Evolutionary conservation across 1,140 invertebrate genomes (phyloP).

Genomic region (Lutraria rhynchaena): DNA sequence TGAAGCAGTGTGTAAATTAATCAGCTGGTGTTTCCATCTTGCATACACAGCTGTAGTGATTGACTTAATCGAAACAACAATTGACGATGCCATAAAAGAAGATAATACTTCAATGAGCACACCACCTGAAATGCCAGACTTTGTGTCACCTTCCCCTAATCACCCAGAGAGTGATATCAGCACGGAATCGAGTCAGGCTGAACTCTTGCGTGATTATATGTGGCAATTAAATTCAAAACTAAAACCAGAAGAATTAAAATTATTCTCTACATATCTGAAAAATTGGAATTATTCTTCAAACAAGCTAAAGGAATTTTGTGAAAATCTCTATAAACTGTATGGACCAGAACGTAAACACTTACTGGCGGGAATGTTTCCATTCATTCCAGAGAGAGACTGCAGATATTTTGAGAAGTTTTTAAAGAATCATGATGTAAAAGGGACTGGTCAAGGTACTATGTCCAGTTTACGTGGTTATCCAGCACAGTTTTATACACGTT

Average conservation of each 20-base stretch:
- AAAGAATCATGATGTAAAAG: constrained; percentile 48
- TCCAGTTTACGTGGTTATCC: constrained; percentile 42
- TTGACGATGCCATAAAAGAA: constrained; percentile 32
- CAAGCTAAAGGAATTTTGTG: constrained; percentile 53
- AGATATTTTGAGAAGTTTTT: constrained; percentile 44
- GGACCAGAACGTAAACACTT: constrained; percentile 49
- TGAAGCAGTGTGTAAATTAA: constrained; percentile 76
- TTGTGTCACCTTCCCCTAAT: constrained; percentile 21
- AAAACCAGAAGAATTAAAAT: constrained; percentile 52
- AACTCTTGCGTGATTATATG: constrained; percentile 42
- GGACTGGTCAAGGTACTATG: constrained; percentile 28
- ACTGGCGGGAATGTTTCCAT: constrained; percentile 49
- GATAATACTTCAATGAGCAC: constrained; percentile 24
- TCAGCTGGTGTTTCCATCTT: constrained; percentile 77
- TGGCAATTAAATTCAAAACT: constrained; percentile 52
- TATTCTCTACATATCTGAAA: constrained; percentile 42
- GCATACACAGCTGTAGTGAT: constrained; percentile 78
- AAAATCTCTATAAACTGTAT: constrained; percentile 49
- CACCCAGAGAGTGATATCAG: constrained; percentile 19
- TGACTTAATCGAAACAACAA: constrained; percentile 68
- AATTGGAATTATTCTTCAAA: constrained; percentile 55
- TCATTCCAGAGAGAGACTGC: constrained; percentile 42
- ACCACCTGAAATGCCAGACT: not conserved
- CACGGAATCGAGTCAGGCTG: constrained; percentile 29
- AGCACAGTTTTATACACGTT: constrained; percentile 37